Evolutionary conservation across 2,113 vertebrate species (phyloP).

Genomic region (Nothocercus nigrocapillus): DNA sequence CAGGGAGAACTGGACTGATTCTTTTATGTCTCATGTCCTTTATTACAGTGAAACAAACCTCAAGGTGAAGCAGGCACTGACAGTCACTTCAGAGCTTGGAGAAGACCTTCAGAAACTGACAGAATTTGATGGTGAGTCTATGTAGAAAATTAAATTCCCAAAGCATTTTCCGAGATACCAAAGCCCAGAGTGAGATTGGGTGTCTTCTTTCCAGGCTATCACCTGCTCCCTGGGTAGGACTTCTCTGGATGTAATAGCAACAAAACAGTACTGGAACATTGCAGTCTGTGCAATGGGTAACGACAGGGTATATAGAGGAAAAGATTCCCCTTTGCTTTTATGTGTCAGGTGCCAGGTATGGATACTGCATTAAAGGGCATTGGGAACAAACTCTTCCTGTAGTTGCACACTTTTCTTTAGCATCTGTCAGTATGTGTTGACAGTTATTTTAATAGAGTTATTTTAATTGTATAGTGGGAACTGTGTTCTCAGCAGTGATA

Average conservation of each 20-base stretch:
- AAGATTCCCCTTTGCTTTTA: background rate
- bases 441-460: background rate
- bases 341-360: accelerated
- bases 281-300: background rate
- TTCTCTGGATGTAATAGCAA: background rate
- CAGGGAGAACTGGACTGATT: background rate
- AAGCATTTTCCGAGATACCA: background rate
- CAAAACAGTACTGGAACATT: background rate
- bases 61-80: conserved; percentile 93
- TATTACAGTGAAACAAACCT: conserved; percentile 92
- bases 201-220: background rate
- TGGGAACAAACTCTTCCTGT: background rate
- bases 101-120: conserved; percentile 80
- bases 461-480: background rate
- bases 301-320: accelerated
- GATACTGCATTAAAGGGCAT: background rate
- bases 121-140: conserved; percentile 85
- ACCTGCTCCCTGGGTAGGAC: accelerated
- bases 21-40: background rate
- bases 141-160: background rate
- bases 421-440: accelerated
- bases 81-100: conserved; percentile 86
- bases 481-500: background rate
- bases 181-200: background rate
- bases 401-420: background rate